A percentile compares a stretch with the other conserved stretches of the same genome.
Evolutionary conservation across 2,797 vertebrate genomes (phyloP).

Genomic region (Gephyroberyx darwinii): DNA sequence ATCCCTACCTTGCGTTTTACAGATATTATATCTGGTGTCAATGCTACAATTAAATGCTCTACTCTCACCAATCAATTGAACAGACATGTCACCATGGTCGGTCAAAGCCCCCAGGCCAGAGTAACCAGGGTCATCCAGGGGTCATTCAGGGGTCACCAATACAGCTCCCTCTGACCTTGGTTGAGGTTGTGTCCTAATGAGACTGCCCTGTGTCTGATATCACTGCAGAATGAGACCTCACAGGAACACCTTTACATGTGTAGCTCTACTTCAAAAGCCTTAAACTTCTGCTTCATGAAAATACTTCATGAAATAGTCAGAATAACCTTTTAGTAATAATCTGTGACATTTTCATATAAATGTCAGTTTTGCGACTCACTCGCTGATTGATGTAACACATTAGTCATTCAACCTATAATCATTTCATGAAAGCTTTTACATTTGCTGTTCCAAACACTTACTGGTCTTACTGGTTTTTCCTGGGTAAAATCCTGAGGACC

Average conservation of each 20-base stretch:
- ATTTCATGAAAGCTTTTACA: too few relatives aligned
- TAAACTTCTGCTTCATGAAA: too few relatives aligned
- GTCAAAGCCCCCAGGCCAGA: slow-evolving; percentile 21
- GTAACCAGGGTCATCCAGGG: slow-evolving; percentile 24
- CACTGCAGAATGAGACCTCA: neutral
- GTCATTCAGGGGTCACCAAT: slow-evolving; percentile 44
- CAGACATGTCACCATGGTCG: neutral
- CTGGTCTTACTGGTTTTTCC: too few relatives aligned
- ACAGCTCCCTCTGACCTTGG: slow-evolving; percentile 46
- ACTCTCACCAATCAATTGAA: slow-evolving; percentile 36
- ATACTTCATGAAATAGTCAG: too few relatives aligned
- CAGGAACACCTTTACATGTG: too few relatives aligned
- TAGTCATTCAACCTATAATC: too few relatives aligned
- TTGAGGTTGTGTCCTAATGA: slow-evolving; percentile 36
- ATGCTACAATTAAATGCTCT: slow-evolving; percentile 14
- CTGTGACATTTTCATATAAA: too few relatives aligned
- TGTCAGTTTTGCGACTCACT: neutral
- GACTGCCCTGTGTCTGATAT: slow-evolving; percentile 24
- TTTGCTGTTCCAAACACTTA: too few relatives aligned
- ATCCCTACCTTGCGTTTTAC: neutral
- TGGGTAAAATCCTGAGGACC: too few relatives aligned
- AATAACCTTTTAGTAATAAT: too few relatives aligned
- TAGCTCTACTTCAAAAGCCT: too few relatives aligned
- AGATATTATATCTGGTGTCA: slow-evolving; percentile 27
- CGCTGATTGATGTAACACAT: too few relatives aligned